Evolutionary conservation across 2,113 vertebrate species (phyloP), one percentile per base, ranked within the genome.

Genomic region (Thomomys bottae): DNA sequence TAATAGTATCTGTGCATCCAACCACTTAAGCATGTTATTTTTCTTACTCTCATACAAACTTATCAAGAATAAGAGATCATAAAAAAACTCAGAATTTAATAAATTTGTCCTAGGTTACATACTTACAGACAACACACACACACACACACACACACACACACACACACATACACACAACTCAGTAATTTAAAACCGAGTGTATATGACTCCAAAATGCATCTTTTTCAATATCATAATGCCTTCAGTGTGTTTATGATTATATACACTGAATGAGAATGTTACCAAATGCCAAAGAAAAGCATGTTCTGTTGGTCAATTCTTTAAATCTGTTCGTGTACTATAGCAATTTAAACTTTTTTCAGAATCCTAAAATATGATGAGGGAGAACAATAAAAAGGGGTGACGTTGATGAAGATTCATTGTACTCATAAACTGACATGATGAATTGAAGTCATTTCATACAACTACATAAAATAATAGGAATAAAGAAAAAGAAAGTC

Each of bases 321-420:
- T 79, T 57, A 71, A 78, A 82, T 26, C 9, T 84, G 18, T 42
- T 75, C 18, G 89, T 34, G 34, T 3, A 73, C 71, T 88, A 5
- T 61, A n/a, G 66, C 3, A 2, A 81, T 79, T 73, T 82, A 79
- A 80, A 15, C 34, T 95, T 84, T 82, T 87, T 89, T 24, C 75
- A 73, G n/a, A 71, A 87, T 87, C 42, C 18, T 84, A 49, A 36
- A 12, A 49, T 54, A 54, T 54, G 49, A 17, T 54, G 49, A 54
- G 49, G 11, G 4, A 54, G 49, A 54, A 54, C 18, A 4, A 54
- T 20, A 10, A 18, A 18, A 17, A 21, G 49, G 49, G 15, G 18
- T 54, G 49, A 54, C 49, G 4, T 54, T 54, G 49, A 54, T 54
- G 17, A 54, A 54, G 49, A 54, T 15, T 4, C 49, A 14, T 54